Base-by-base conservation (phyloP, 2,113 vertebrate genomes). In the Gallinago undulata region DNA sequence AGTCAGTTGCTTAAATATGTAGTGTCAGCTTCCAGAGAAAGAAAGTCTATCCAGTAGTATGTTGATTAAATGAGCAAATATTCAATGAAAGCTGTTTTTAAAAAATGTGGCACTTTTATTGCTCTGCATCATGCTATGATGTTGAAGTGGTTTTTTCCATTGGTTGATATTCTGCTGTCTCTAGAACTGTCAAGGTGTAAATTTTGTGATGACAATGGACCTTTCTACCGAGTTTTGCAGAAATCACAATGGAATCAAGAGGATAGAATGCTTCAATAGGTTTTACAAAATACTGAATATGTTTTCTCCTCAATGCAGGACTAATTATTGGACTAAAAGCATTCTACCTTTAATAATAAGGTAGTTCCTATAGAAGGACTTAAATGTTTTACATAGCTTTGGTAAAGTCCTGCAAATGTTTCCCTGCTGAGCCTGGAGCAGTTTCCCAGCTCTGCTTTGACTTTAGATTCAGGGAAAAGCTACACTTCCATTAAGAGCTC, bases 1-100 rank as follows among this genome's bases (percentile, higher is more conserved):
- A 93, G 37, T n/a, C 70, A 69, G 19, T n/a, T 85, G 33, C 25
- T 88, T 74, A 74, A 95, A 74, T 37, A 63, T 13, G 10, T 41
- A 93, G 43, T 90, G 86, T 92, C 47, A 66, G 39, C 79, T 94
- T 94, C 60, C 87, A 77, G 43, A 94, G 57, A 70, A 92, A 15
- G 28, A 39, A 94, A 63, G 13, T 25, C 35, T 76, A 39, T 84
- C 24, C 37, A 93, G 25, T 27, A 68, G 6, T 62, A 69, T 53
- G 27, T 45, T 92, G 53, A 78, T 84, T 84, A 85, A 87, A 83
- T 50, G 35, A 96, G 31, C 15, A 90, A 96, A 35, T 79, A 82
- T 39, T 87, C 45, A 74, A 28, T 68, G 9, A 80, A 84, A 86
- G 6, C 4, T 70, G 11, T 9, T 48, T 91, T 80, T 41, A 56